Evolutionary conservation across 2,888 invertebrate species (phyloP).

Genomic region (Autographa gamma): DNA sequence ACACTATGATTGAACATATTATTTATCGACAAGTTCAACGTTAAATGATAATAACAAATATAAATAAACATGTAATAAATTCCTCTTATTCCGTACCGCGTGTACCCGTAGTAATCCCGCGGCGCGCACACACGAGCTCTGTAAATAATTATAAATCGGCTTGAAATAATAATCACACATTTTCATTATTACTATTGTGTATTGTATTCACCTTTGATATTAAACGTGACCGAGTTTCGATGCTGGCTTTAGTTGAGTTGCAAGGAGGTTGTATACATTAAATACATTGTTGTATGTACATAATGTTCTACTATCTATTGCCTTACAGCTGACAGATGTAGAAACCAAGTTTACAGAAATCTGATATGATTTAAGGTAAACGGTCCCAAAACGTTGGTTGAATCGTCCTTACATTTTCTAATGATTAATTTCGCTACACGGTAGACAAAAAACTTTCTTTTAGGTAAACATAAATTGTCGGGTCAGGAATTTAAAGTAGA

Average conservation of each 20-base stretch:
- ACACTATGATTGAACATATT: too few species aligned
- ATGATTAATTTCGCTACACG: too few species aligned
- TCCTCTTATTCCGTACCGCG: constrained; percentile 24
- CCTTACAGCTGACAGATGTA: too few species aligned
- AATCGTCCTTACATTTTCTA: too few species aligned
- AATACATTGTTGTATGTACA: neutral
- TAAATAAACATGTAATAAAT: neutral
- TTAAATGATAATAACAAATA: neutral
- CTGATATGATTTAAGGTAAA: too few species aligned
- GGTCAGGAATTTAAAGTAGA: neutral
- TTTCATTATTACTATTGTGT: constrained; percentile 35
- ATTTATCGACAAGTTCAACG: neutral
- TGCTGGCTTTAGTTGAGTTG: neutral
- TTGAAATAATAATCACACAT: constrained; percentile 40
- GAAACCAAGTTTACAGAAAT: too few species aligned
- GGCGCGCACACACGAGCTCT: constrained; percentile 35
- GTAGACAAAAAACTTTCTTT: too few species aligned
- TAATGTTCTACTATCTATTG: too few species aligned
- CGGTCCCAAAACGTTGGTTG: too few species aligned
- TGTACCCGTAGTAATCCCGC: constrained; percentile 17
- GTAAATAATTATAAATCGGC: constrained; percentile 54
- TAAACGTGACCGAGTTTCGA: constrained; percentile 4
- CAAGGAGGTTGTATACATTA: neutral
- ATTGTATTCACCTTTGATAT: constrained; percentile 3
- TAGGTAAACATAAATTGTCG: too few species aligned